A percentile compares a stretch with the other conserved stretches of the same genome.
Evolutionary conservation across 2,888 invertebrate species (phyloP).

Genomic region (Notocelia uddmanniana): DNA sequence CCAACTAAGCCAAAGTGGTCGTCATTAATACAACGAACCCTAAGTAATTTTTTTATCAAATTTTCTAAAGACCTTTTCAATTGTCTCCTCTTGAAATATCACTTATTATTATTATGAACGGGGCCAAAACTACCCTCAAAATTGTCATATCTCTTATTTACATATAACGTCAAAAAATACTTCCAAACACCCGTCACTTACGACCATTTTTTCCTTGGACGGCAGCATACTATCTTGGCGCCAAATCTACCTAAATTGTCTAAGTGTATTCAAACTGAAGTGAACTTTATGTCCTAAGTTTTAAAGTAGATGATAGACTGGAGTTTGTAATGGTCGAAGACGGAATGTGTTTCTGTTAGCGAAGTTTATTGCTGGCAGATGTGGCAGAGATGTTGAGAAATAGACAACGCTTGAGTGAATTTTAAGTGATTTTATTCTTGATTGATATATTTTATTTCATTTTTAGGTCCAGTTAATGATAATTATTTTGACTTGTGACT

Average conservation of each 20-base stretch:
- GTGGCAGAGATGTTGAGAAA: background rate
- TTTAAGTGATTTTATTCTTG: background rate
- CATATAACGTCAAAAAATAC: background rate
- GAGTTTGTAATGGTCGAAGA: background rate
- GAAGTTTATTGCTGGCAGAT: background rate
- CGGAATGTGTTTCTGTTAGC: conserved; percentile 9
- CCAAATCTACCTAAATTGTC: background rate
- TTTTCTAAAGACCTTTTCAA: conserved; percentile 10
- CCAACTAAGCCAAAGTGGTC: too few species aligned
- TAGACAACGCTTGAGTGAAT: background rate
- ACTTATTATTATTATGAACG: background rate
- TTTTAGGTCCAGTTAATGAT: too few species aligned
- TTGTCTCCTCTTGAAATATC: conserved; percentile 6
- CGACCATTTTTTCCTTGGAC: background rate
- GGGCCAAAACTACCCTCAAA: conserved; percentile 9
- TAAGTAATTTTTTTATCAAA: background rate
- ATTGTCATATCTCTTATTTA: background rate
- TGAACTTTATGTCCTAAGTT: background rate
- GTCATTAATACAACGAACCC: background rate
- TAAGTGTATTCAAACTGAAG: background rate
- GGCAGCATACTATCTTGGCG: background rate
- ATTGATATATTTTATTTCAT: too few species aligned
- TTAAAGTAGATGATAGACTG: conserved; percentile 8
- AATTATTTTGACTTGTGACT: too few species aligned
- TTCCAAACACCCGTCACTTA: background rate